Evolutionary conservation across 2,888 invertebrate genomes (phyloP).

Genomic region (Brachyptera putata): DNA sequence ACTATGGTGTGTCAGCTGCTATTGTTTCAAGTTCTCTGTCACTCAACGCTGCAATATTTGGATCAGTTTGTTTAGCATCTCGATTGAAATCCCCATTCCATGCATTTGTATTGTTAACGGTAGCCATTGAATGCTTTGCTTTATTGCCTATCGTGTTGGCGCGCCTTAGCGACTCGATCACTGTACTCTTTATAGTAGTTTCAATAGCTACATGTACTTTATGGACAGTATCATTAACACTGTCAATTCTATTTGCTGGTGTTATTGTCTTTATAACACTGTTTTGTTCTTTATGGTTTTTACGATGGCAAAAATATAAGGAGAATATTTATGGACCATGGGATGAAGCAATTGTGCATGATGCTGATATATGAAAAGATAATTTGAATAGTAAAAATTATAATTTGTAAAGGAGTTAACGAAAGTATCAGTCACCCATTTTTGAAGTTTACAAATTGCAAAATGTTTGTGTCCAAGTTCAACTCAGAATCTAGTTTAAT

Average conservation of each 20-base stretch:
- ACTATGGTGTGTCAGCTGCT: slow-evolving; percentile 84
- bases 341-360: slow-evolving; percentile 85
- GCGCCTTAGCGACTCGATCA: slow-evolving; percentile 54
- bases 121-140: slow-evolving; percentile 85
- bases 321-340: slow-evolving; percentile 96
- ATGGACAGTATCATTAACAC: slow-evolving; percentile 51
- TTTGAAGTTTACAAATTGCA: no score
- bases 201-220: slow-evolving; percentile 47
- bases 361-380: slow-evolving; percentile 23
- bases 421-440: no score
- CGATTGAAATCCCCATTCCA: slow-evolving; percentile 79
- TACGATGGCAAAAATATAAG: slow-evolving; percentile 71
- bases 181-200: slow-evolving; percentile 52
- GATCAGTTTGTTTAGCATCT: slow-evolving; percentile 91
- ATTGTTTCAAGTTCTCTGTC: slow-evolving; percentile 89
- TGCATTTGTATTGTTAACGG: slow-evolving; percentile 85
- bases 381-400: no score
- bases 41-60: slow-evolving; percentile 91
- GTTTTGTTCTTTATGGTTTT: slow-evolving; percentile 71
- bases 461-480: no score
- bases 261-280: slow-evolving; percentile 62
- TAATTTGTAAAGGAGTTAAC: no score
- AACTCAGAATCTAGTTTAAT: no score
- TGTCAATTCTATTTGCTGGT: slow-evolving; percentile 58
- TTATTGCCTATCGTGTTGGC: slow-evolving; percentile 77